phyloP scores from a whole-genome alignment of 2,797 vertebrate genomes.

The Schizopygopsis pylzovi region DNA sequence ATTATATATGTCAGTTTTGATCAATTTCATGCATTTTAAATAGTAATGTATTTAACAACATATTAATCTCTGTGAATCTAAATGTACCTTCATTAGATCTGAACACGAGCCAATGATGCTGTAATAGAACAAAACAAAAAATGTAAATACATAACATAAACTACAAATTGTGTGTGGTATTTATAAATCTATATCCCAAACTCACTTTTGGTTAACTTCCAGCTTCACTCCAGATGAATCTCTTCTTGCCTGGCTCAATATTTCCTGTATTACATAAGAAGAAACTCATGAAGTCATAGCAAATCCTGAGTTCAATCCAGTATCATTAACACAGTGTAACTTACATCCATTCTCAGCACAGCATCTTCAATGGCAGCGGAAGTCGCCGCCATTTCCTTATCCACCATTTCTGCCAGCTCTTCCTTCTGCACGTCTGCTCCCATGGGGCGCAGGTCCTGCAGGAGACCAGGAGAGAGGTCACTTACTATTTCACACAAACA shows the following conservation, averaged over 20 bases:
- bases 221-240: slow-evolving; percentile 88
- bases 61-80: too few species aligned
- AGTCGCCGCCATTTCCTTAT: slow-evolving; percentile 93
- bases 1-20: not conserved
- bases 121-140: not conserved
- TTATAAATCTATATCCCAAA: slow-evolving; percentile 16
- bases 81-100: slow-evolving; percentile 88
- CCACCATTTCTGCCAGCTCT: slow-evolving; percentile 91
- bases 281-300: not conserved
- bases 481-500: not conserved
- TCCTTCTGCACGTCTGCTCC: slow-evolving; percentile 87
- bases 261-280: slow-evolving; percentile 81
- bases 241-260: slow-evolving; percentile 87
- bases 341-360: slow-evolving; percentile 89
- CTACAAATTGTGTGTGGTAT: not conserved
- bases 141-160: not conserved
- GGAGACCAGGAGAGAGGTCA: not conserved
- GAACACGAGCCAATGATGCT: slow-evolving; percentile 97
- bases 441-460: slow-evolving; percentile 85
- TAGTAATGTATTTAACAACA: too few species aligned
- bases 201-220: slow-evolving; percentile 95
- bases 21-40: too few species aligned
- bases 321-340: slow-evolving; percentile 1
- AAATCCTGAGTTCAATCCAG: not conserved
- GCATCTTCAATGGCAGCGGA: slow-evolving; percentile 88